These are phyloP conservation scores for Melanostigma gelatinosum DNA, from an alignment of 2,113 vertebrate species.

Conservation along the genomic window DNA sequence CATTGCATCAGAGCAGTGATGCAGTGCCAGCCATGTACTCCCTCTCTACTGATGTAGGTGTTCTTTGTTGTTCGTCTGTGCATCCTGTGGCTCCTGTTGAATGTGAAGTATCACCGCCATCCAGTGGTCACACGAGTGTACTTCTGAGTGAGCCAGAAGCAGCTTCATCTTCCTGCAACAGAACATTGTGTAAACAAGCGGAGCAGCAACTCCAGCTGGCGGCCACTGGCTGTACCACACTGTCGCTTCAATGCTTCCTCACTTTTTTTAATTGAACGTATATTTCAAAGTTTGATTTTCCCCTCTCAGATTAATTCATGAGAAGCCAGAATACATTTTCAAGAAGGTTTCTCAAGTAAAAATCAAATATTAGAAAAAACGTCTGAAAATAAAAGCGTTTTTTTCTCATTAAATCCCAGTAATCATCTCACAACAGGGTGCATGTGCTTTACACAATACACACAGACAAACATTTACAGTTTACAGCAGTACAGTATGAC, in stretches of 20 bases:
- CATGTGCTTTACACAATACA: neutral
- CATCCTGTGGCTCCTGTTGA: neutral
- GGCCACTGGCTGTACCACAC: slow-evolving; percentile 17
- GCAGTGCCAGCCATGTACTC: neutral
- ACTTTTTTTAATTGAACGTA: neutral
- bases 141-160: neutral
- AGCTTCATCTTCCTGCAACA: neutral
- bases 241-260: neutral
- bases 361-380: neutral
- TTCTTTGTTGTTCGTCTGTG: slow-evolving; percentile 22
- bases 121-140: slow-evolving; percentile 47
- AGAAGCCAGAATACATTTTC: neutral
- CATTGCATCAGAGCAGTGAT: slow-evolving; percentile 40
- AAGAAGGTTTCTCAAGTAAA: neutral
- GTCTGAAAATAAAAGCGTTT: neutral
- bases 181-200: slow-evolving; percentile 2
- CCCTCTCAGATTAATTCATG: neutral
- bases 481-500: neutral
- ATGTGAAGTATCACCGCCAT: slow-evolving; percentile 18
- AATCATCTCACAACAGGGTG: neutral
- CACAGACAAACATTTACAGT: neutral
- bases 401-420: neutral
- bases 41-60: neutral
- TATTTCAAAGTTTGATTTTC: neutral
- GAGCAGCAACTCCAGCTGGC: slow-evolving; percentile 52